Percentiles rank a stretch among this genome's conserved stretches.
Evolutionary conservation across 1,140 invertebrate species (phyloP).

Genomic region (Tribolium madens): DNA sequence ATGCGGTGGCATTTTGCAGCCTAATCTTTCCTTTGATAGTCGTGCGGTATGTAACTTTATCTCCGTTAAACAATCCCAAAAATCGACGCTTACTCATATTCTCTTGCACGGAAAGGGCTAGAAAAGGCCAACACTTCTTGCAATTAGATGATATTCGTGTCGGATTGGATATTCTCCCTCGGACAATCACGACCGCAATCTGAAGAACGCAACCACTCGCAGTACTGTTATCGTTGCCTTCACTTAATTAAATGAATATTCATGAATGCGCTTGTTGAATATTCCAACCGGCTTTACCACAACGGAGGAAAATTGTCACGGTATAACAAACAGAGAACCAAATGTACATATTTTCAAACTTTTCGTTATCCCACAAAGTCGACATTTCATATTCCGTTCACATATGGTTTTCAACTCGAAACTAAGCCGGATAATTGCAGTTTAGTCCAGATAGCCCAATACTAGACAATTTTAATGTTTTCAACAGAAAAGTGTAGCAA

Average conservation of each 20-base stretch:
- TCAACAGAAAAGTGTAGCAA: no score
- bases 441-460: neutral
- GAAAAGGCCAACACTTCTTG: slow-evolving; percentile 1
- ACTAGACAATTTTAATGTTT: neutral
- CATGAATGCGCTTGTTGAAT: slow-evolving; percentile 56
- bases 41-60: slow-evolving; percentile 22
- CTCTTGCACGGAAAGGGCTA: neutral
- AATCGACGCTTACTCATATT: neutral
- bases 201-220: slow-evolving; percentile 44
- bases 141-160: slow-evolving; percentile 11
- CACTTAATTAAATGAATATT: slow-evolving; percentile 60
- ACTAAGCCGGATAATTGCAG: neutral
- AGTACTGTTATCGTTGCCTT: slow-evolving; percentile 51
- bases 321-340: slow-evolving; percentile 46
- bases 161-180: slow-evolving; percentile 31
- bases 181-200: slow-evolving; percentile 45
- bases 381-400: slow-evolving; percentile 26
- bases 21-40: slow-evolving; percentile 44
- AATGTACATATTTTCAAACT: slow-evolving; percentile 49
- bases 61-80: slow-evolving; percentile 14
- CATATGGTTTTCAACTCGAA: slow-evolving; percentile 32
- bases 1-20: slow-evolving; percentile 19
- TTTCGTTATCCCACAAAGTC: slow-evolving; percentile 7
- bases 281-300: slow-evolving; percentile 51
- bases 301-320: slow-evolving; percentile 51